A percentile compares a stretch with the other conserved stretches of the same genome.
Evolutionary conservation across 2,113 vertebrate species (phyloP).

Genomic region (Pica pica): DNA sequence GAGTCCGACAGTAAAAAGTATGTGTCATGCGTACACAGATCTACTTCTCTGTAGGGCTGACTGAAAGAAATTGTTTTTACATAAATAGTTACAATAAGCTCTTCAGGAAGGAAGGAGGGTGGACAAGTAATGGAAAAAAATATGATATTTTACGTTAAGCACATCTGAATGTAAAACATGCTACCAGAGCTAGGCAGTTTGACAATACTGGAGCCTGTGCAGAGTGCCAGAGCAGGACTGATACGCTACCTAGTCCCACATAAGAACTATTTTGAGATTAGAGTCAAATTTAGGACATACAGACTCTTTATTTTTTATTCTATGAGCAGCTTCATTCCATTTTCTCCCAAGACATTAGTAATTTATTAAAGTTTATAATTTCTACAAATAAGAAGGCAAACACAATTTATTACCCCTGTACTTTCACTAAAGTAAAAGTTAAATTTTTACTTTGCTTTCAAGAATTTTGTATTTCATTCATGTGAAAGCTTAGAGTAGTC

Average conservation of each 20-base stretch:
- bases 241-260: background rate
- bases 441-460: constrained; percentile 10
- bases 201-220: background rate
- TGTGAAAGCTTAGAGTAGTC: background rate
- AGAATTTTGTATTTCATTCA: background rate
- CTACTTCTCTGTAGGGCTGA: background rate
- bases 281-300: background rate
- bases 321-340: background rate
- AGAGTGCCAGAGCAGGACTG: constrained; percentile 13
- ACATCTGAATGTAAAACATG: background rate
- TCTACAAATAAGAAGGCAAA: background rate
- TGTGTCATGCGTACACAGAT: background rate
- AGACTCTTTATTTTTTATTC: background rate
- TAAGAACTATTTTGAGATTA: background rate
- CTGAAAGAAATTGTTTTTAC: background rate
- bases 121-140: constrained; percentile 41
- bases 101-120: constrained; percentile 24
- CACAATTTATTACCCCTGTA: background rate
- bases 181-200: constrained; percentile 9
- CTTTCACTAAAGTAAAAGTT: background rate
- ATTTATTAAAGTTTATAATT: background rate
- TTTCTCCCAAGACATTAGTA: background rate
- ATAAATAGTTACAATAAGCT: constrained; percentile 5
- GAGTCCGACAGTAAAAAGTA: background rate
- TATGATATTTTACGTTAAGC: background rate